Conservation (phyloP, 2,888 invertebrate species). For the Palloptera scutellata region DNA sequence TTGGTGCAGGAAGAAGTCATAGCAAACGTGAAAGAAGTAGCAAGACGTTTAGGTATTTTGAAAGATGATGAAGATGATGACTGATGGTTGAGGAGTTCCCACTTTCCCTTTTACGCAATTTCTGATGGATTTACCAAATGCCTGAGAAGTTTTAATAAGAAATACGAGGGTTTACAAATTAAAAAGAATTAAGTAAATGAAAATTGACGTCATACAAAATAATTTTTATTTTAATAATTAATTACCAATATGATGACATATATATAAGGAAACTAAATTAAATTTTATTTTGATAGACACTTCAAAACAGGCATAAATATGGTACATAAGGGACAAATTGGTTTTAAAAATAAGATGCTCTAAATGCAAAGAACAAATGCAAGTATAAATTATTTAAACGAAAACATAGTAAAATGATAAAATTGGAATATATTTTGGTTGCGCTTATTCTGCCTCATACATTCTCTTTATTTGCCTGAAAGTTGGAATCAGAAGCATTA, state of each 20-base stretch:
- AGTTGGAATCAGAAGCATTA: slow-evolving; percentile 11
- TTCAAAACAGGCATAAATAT: neutral
- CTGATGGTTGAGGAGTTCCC: slow-evolving; percentile 30
- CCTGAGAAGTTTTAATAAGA: too few relatives aligned
- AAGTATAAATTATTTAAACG: too few relatives aligned
- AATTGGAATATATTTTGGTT: too few relatives aligned
- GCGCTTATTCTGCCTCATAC: slow-evolving; percentile 22
- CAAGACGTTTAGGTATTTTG: slow-evolving; percentile 86
- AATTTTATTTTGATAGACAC: neutral
- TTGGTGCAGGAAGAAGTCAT: slow-evolving; percentile 94
- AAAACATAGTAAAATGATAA: too few relatives aligned
- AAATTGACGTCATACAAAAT: neutral
- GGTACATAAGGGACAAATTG: neutral
- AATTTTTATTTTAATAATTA: neutral
- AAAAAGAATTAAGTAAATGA: neutral
- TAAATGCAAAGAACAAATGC: too few relatives aligned
- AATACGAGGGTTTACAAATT: neutral
- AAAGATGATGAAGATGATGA: slow-evolving; percentile 76
- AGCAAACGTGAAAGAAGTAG: slow-evolving; percentile 85
- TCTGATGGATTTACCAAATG: too few relatives aligned
- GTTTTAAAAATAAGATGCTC: neutral
- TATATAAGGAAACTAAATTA: slow-evolving; percentile 1
- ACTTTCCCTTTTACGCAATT: too few relatives aligned
- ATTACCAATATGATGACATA: neutral
- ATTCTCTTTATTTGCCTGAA: slow-evolving; percentile 54